A percentile compares a stretch with the other conserved stretches of the same genome.
These are phyloP conservation scores for Caenorhabditis tropicalis DNA, from an alignment of 1,140 invertebrate species.

Conservation along the genomic window DNA sequence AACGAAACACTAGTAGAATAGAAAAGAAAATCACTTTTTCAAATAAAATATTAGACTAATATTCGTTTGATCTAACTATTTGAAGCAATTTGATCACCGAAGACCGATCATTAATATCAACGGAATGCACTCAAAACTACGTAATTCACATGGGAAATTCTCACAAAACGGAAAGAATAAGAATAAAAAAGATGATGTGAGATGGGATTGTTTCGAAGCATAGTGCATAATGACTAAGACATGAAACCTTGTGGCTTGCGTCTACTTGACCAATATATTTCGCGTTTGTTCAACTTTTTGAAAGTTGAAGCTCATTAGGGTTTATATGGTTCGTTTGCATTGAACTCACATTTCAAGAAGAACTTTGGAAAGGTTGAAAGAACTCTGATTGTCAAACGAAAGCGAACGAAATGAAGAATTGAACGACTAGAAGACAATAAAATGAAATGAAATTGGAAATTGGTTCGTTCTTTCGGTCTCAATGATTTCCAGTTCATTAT, in stretches of 20 bases:
- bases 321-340: background rate
- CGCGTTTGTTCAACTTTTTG: background rate
- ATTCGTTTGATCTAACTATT: too few species aligned
- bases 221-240: conserved; percentile 7
- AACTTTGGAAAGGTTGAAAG: background rate
- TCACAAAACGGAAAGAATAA: background rate
- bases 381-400: too few species aligned
- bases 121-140: background rate
- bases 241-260: background rate
- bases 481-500: too few species aligned
- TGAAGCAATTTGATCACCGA: too few species aligned
- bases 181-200: background rate
- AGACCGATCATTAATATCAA: too few species aligned
- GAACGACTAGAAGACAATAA: too few species aligned
- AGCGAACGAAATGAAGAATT: too few species aligned
- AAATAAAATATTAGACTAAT: too few species aligned
- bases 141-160: background rate
- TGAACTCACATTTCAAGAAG: background rate
- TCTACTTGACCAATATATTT: background rate
- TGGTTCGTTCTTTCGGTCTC: too few species aligned
- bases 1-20: too few species aligned
- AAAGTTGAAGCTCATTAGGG: conserved; percentile 14
- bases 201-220: background rate
- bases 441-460: too few species aligned
- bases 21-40: too few species aligned